These are phyloP conservation scores for Dendronephthya gigantea DNA, from an alignment of 64 coral and sea anemone genomes.

Conservation along the genomic window DNA sequence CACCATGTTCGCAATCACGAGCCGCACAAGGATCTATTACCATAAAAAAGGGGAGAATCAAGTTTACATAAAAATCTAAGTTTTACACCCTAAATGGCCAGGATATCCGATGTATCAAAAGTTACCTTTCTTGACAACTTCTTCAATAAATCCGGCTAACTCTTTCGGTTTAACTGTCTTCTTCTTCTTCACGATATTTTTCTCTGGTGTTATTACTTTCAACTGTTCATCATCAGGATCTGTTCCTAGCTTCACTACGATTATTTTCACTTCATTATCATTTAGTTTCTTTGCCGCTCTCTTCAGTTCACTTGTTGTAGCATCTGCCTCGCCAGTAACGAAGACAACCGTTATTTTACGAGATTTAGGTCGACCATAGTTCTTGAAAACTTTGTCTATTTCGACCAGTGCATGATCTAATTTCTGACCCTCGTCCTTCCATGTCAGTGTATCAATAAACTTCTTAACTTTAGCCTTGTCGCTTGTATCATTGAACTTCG, in stretches of 20 bases:
- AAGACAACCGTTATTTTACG: slow-evolving; percentile 59
- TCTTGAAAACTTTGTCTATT: slow-evolving; percentile 26
- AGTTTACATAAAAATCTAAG: too few species aligned
- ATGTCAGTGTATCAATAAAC: not conserved
- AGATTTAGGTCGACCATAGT: slow-evolving; percentile 20
- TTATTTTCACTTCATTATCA: slow-evolving; percentile 42
- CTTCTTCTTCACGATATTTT: not conserved
- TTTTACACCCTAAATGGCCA: not conserved
- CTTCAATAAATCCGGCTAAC: not conserved
- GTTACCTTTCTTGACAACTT: slow-evolving; percentile 8
- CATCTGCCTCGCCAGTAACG: slow-evolving; percentile 49
- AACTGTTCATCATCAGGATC: slow-evolving; percentile 19
- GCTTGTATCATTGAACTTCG: not conserved
- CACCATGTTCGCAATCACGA: not conserved
- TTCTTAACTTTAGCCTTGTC: not conserved
- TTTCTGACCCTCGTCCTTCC: not conserved
- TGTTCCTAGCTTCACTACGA: slow-evolving; percentile 53
- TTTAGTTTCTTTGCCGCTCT: slow-evolving; percentile 34
- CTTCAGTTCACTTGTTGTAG: slow-evolving; percentile 15
- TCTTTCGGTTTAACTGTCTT: not conserved
- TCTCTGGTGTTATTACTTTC: not conserved
- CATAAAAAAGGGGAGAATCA: too few species aligned
- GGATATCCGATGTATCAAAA: not conserved
- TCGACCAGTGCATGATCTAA: slow-evolving; percentile 5
- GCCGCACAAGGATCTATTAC: slow-evolving; percentile 19